Percentiles rank a stretch among this genome's conserved stretches.
These are phyloP conservation scores for Perognathus longimembris DNA, from an alignment of 2,113 vertebrate species.

Conservation along the genomic window DNA sequence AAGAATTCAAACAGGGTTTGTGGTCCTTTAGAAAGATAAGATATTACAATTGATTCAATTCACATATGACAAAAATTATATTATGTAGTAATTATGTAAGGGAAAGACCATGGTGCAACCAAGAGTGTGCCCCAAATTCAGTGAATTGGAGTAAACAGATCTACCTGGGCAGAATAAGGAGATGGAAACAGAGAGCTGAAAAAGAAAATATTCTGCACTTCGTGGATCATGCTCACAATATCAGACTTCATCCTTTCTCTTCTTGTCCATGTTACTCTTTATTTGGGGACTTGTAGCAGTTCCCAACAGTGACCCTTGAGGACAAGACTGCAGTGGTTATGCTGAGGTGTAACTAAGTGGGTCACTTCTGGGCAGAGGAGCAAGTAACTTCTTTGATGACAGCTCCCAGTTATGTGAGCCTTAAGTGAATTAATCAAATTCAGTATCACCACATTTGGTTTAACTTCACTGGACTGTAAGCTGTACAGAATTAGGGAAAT, in stretches of 20 bases:
- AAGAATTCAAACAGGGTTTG: neutral
- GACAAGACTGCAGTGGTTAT: neutral
- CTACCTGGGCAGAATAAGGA: rapidly evolving
- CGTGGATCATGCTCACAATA: neutral
- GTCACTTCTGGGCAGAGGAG: neutral
- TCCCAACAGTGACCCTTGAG: neutral
- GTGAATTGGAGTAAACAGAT: neutral
- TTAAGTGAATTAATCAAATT: neutral
- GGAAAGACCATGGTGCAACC: neutral
- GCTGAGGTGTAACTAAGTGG: neutral
- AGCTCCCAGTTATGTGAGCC: neutral
- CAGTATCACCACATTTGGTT: neutral
- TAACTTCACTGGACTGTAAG: neutral
- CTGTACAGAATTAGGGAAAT: neutral
- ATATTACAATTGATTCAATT: neutral
- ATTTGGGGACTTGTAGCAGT: neutral
- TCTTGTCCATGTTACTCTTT: neutral
- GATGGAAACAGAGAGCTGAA: neutral
- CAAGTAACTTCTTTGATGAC: neutral
- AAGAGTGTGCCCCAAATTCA: neutral
- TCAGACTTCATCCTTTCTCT: neutral
- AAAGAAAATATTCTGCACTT: neutral
- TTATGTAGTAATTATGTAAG: neutral
- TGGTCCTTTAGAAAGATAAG: neutral
- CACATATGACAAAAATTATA: neutral